Base-by-base conservation (phyloP, 2,113 vertebrate species). In the Thalassarche chlororhynchos region DNA sequence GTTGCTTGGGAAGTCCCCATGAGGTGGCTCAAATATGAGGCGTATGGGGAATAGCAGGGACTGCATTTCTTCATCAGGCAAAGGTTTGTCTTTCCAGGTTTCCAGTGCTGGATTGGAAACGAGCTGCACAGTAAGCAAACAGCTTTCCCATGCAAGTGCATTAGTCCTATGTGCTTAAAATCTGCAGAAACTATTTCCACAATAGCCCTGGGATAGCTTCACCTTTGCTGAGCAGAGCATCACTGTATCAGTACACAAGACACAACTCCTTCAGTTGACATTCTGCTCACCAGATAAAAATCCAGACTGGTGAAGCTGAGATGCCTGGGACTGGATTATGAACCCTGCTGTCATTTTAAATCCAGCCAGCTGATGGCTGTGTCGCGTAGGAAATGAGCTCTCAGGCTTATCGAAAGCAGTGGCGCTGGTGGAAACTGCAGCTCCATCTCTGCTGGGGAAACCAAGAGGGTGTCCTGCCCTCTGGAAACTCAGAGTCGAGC, bases 291-390 rank as follows among this genome's bases (percentile, higher is more conserved):
- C n/a, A 9, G 32, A 8, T 15, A n/a, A 78, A 49, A 92, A 64
- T 38, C 25, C 51, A 32, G 16, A 32, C n/a, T 34, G 54, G 38
- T 47, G 20, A 44, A 49, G 5, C 42, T 29, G 32, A 29, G 42
- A 8, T 3, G 9, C 14, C 24, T 24, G 47, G 46, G 58, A 60
- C 5, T 20, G 40, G 49, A 5, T 68, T 64, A 23, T 9, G 24
- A 77, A 9, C 34, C 42, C 11, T 44, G 70, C 14, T 96, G 95
- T 89, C 65, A 61, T 96, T 94, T 96, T 51, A 81, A 80, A 91
- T 93, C 65, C 90, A 90, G 72, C 97, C 95, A 91, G 92, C 17
- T 92, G 96, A 91, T 97, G 94, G 95, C 97, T 94, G 97, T 94
- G 90, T 95, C 23, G 90, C 2, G 52, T 51, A 82, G 93, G 65